Conservation (phyloP, 2,113 vertebrate genomes). For the Tachuris rubrigastra region DNA sequence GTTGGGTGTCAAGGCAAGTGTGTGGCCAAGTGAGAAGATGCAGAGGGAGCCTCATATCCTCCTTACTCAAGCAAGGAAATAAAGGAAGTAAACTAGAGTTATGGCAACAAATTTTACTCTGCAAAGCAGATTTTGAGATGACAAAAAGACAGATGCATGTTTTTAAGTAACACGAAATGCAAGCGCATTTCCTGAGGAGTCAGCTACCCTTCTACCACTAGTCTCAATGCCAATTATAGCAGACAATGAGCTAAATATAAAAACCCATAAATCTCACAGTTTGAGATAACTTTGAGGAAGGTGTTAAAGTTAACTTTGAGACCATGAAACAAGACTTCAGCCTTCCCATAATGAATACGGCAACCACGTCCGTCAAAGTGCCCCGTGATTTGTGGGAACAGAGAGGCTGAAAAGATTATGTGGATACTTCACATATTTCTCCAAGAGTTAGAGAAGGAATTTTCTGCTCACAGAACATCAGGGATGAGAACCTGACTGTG, state of each 20-base stretch:
- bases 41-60: background rate
- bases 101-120: background rate
- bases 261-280: background rate
- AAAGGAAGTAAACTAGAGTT: background rate
- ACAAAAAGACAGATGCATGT: background rate
- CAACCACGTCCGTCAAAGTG: background rate
- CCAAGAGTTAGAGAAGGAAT: background rate
- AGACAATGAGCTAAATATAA: background rate
- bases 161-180: background rate
- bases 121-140: background rate
- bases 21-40: background rate
- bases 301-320: conserved; percentile 16
- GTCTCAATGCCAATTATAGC: background rate
- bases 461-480: conserved; percentile 1
- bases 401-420: background rate
- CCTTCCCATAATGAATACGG: background rate
- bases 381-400: background rate
- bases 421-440: background rate
- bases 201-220: background rate
- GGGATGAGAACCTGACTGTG: background rate
- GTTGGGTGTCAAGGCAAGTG: background rate
- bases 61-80: background rate
- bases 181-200: background rate
- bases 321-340: background rate
- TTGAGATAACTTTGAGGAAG: background rate